phyloP scores from a whole-genome alignment of 1,140 invertebrate genomes.

The Forficula auricularia region DNA sequence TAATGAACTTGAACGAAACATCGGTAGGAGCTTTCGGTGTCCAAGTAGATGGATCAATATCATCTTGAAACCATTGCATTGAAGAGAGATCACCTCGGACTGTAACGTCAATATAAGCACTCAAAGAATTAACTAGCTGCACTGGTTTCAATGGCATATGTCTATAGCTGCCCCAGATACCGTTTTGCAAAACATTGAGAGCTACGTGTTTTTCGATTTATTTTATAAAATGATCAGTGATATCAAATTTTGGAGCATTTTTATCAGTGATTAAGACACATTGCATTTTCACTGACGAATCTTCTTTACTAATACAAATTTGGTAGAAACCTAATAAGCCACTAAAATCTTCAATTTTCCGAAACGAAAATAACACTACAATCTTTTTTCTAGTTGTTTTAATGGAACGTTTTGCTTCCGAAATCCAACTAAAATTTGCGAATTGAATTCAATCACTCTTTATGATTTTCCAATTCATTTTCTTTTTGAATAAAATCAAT shows the following conservation, averaged over 20 bases:
- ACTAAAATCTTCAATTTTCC: too few species aligned
- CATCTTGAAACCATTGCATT: slow-evolving; percentile 40
- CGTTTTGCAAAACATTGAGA: slow-evolving; percentile 11
- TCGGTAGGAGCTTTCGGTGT: slow-evolving; percentile 14
- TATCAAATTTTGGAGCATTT: slow-evolving; percentile 2
- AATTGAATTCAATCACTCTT: too few species aligned
- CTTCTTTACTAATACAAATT: too few species aligned
- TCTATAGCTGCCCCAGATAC: slow-evolving; percentile 28
- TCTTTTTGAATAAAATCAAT: too few species aligned
- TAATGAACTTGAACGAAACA: slow-evolving; percentile 13
- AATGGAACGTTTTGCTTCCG: too few species aligned
- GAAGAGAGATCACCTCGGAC: slow-evolving; percentile 40
- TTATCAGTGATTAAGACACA: slow-evolving; percentile 14
- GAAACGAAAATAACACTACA: too few species aligned
- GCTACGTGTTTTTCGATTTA: slow-evolving; percentile 11
- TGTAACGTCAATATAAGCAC: slow-evolving; percentile 42
- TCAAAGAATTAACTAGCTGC: slow-evolving; percentile 18
- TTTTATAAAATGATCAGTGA: background rate
- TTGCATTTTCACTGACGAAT: slow-evolving; percentile 34
- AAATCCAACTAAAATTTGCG: too few species aligned
- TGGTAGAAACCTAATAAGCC: too few species aligned
- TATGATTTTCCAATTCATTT: too few species aligned
- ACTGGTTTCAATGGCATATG: slow-evolving; percentile 10
- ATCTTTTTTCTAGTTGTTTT: too few species aligned
- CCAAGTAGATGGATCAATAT: too few species aligned